Evolutionary conservation across 2,113 vertebrate genomes (phyloP).

Genomic region (Acrocephalus kingi): DNA sequence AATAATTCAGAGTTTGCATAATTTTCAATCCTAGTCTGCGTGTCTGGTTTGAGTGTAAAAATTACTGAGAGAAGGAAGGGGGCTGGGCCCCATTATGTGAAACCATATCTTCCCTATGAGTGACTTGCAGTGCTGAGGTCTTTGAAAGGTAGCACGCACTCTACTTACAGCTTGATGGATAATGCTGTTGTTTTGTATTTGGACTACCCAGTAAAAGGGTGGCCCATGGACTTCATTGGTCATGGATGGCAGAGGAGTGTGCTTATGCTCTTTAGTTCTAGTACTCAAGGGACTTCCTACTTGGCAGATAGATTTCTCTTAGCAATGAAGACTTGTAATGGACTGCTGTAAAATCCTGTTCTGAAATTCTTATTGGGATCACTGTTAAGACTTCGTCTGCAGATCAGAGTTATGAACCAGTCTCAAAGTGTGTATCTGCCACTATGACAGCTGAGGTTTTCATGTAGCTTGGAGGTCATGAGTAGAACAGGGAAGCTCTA

Average conservation of each 20-base stretch:
- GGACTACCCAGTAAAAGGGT: background rate
- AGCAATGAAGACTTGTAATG: background rate
- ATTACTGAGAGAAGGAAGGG: background rate
- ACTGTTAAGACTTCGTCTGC: background rate
- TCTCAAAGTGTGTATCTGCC: background rate
- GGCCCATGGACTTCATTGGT: background rate
- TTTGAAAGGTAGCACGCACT: background rate
- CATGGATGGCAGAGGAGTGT: background rate
- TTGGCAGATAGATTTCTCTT: background rate
- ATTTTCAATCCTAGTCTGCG: background rate
- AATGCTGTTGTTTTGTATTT: background rate
- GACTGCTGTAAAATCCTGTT: background rate
- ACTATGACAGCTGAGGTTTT: background rate
- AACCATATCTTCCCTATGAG: background rate
- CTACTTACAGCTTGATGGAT: background rate
- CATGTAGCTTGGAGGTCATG: background rate
- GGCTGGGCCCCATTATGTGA: background rate
- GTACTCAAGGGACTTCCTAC: background rate
- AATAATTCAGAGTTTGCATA: background rate
- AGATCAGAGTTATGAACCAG: background rate
- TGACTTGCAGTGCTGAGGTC: background rate
- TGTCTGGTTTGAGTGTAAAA: background rate
- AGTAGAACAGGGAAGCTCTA: background rate
- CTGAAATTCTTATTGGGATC: background rate
- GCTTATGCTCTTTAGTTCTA: background rate